phyloP scores from a whole-genome alignment of 2,888 invertebrate species.

The Athalia cordata region DNA sequence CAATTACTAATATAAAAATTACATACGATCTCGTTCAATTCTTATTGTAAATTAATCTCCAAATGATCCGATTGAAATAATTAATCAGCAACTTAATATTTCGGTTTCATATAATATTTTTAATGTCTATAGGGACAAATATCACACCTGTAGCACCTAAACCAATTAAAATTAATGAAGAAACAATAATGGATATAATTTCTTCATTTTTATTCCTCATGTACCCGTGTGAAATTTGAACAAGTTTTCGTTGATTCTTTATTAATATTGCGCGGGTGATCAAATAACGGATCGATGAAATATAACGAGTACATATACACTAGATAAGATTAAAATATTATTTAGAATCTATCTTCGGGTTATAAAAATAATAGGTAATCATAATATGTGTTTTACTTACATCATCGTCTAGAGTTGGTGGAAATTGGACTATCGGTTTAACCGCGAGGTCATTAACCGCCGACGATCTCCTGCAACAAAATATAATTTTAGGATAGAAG shows the following conservation, averaged over 20 bases:
- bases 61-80: too few species aligned
- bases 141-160: slow-evolving; percentile 23
- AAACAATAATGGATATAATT: background rate
- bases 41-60: too few species aligned
- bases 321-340: too few species aligned
- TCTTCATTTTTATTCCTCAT: background rate
- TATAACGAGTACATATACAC: background rate
- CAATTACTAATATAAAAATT: background rate
- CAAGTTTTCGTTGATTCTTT: too few species aligned
- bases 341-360: too few species aligned
- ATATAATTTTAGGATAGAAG: too few species aligned
- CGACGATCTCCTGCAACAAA: slow-evolving; percentile 79
- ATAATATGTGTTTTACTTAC: slow-evolving; percentile 73
- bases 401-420: slow-evolving; percentile 89
- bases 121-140: too few species aligned
- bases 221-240: background rate
- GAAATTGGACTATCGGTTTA: slow-evolving; percentile 90
- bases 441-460: slow-evolving; percentile 91
- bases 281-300: background rate
- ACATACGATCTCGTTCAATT: background rate
- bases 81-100: background rate
- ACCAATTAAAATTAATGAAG: background rate
- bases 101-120: background rate
- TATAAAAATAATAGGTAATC: background rate
- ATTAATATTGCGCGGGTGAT: background rate